These are phyloP conservation scores for Microplitis mediator DNA, from an alignment of 1,140 invertebrate genomes.

Conservation along the genomic window DNA sequence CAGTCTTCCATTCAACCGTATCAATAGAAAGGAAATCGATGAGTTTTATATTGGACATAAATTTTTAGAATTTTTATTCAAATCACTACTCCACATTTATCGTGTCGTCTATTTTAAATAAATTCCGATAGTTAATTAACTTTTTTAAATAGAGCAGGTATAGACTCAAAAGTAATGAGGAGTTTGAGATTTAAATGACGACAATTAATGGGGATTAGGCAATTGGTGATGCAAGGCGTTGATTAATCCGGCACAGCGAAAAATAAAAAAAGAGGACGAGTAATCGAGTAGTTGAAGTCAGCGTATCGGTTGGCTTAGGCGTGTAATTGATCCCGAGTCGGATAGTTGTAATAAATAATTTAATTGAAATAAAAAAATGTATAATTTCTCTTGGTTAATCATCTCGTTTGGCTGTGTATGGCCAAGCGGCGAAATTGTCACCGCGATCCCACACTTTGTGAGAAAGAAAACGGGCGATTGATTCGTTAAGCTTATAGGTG, in stretches of 20 bases:
- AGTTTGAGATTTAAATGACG: too few relatives aligned
- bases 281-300: constrained; percentile 28
- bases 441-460: constrained; percentile 18
- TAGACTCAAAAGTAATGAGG: too few relatives aligned
- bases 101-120: too few relatives aligned
- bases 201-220: too few relatives aligned
- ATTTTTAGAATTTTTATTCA: too few relatives aligned
- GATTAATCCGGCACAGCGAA: neutral
- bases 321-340: neutral
- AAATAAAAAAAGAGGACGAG: constrained; percentile 6
- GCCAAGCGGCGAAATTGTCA: constrained; percentile 1
- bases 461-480: neutral
- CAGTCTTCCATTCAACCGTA: neutral
- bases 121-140: too few relatives aligned
- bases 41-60: neutral
- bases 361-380: neutral
- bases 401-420: constrained; percentile 1
- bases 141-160: too few relatives aligned
- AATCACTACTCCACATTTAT: too few relatives aligned
- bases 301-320: constrained; percentile 3
- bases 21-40: constrained; percentile 1
- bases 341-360: neutral
- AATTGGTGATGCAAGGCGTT: too few relatives aligned
- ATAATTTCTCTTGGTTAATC: neutral
- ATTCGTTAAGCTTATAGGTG: neutral